Evolutionary conservation across 2,797 vertebrate species (phyloP), one percentile per base, ranked within the genome.

Genomic region (Sandelia bainsii): DNA sequence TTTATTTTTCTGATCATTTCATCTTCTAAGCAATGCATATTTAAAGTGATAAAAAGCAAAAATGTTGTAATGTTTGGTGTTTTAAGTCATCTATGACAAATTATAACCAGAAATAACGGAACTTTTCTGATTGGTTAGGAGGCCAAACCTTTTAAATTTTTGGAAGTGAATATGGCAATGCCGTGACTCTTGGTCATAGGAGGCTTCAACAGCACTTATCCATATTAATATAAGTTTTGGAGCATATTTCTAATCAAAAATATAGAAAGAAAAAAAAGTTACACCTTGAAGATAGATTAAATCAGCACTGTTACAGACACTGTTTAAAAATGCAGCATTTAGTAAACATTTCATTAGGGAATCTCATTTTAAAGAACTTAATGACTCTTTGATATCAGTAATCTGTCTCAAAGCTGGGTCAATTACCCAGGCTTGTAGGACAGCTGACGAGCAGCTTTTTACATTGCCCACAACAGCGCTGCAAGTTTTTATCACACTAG

Each of bases 341-440:
- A 54, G 59, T 60, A 69, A 73, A 63, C 48, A 65, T 66, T 75
- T 80, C 58, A 71, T 69, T 17, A 40, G 69, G 44, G 68, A 76
- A 77, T 72, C 62, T 72, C 32, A 83, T 86, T 81, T 77, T 61
- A 54, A 77, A 82, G 49, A 75, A 77, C 63, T 53, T 86, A 89
- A 90, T 85, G 86, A 89, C 75, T 83, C 82, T 72, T 81, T 85
- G 72, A 88, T 90, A 81, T 86, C 82, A 70, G 79, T 71, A 77
- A 84, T 90, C 80, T 79, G 85, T 90, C 81, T 79, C 75, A 73
- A 81, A 77, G 80, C 80, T 57, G 75, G 88, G 82, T 89, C 89
- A 89, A 89, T 91, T 91, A 90, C 79, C 86, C 86, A 63, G 63
- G 85, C 87, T 88, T 89, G 91, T 91, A 90, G 86, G 87, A 91